Conservation (phyloP, 2,888 invertebrate species). For the Caenorhabditis wallacei region DNA sequence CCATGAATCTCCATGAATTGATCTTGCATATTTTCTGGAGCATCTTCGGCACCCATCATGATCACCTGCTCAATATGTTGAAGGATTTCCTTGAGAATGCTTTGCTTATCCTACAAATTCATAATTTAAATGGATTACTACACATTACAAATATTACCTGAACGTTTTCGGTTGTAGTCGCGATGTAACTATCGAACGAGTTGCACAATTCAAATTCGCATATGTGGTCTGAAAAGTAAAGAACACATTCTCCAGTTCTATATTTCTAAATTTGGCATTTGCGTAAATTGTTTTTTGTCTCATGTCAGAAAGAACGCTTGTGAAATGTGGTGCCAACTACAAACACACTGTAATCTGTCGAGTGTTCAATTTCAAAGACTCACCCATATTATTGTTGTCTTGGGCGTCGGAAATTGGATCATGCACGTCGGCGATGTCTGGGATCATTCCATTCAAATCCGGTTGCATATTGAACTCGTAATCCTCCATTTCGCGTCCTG, state of each 20-base stretch:
- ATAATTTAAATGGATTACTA: not conserved
- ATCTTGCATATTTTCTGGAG: not conserved
- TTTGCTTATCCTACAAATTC: constrained; percentile 36
- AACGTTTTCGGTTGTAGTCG: not conserved
- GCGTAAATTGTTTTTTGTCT: constrained; percentile 6
- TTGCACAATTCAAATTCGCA: constrained; percentile 28
- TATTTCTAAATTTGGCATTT: constrained; percentile 1
- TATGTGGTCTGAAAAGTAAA: constrained; percentile 7
- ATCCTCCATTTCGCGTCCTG: constrained; percentile 3
- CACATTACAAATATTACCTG: not conserved
- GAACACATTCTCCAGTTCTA: not conserved
- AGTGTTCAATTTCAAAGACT: constrained; percentile 8
- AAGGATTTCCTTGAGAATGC: constrained; percentile 31
- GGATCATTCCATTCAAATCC: constrained; percentile 31
- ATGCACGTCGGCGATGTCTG: not conserved
- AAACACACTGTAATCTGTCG: not conserved
- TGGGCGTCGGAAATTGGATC: not conserved
- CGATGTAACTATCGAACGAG: not conserved
- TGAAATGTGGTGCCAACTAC: not conserved
- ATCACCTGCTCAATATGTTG: not conserved
- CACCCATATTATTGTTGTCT: constrained; percentile 11
- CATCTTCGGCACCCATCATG: not conserved
- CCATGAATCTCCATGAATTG: constrained; percentile 1
- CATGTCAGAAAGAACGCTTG: constrained; percentile 8
- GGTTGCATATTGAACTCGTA: constrained; percentile 20